Evolutionary conservation across 2,888 invertebrate species (phyloP), one percentile per base, ranked within the genome.

Genomic region (Pyrgus malvae): DNA sequence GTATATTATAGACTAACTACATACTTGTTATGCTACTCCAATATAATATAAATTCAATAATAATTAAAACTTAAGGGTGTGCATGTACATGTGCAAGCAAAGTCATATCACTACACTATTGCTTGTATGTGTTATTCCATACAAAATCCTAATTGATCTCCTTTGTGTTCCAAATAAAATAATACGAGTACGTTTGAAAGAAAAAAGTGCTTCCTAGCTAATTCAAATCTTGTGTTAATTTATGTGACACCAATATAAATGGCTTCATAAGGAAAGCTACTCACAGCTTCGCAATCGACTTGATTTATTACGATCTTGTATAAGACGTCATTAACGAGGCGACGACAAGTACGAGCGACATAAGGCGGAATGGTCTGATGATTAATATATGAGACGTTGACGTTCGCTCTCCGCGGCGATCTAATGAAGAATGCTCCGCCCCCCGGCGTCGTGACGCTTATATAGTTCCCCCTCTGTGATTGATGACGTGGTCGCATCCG

Each of bases 401-500:
- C 79, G 68, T 74, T 73, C 65, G 71, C 70, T 72, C 72, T 69
- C 64, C 65, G 60, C 68, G 69, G 70, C 66, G 49, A 50, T 59
- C 72, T 83, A 81, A 84, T 81, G 80, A 82, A 78, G 80, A 82
- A 80, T 80, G 76, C 70, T 72, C 65, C 69, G 63, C 69, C 69
- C 72, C 48, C 31, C 48, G 35, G 65, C 11, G 33, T 11, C 23
- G 16, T 25, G 45, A 56, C 62, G 65, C 62, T 76, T 74, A 74
- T 78, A 72, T 75, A 74, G 68, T 59, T 59, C 66, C 66, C 67
- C 65, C 69, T 61, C 62, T 60, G 74, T 86, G 87, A 87, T 84
- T 86, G 86, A 86, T 86, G 83, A 84, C 79, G 78, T 69, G 69
- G 63, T 70, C 64, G 72, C 72, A 79, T 80, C 80, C 78, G 76